Conservation (phyloP, 2,888 invertebrate genomes). For the Cheilosia variabilis region DNA sequence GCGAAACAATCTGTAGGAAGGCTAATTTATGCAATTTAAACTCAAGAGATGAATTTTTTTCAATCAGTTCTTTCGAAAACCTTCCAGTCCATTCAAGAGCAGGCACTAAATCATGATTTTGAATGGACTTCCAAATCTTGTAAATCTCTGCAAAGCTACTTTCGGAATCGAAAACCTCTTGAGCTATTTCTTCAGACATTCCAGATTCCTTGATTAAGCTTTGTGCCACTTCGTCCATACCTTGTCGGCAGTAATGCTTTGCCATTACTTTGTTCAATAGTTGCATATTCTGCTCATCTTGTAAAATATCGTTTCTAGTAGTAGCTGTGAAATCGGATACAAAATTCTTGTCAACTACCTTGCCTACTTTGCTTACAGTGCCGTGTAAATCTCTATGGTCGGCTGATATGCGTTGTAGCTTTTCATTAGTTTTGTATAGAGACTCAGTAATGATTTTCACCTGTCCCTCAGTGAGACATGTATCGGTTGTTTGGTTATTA, state of each 20-base stretch:
- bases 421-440: constrained; percentile 91
- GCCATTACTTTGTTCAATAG: constrained; percentile 95
- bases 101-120: constrained; percentile 91
- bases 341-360: constrained; percentile 97
- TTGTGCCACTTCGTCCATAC: constrained; percentile 96
- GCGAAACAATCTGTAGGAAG: constrained; percentile 87
- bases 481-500: constrained; percentile 85
- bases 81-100: constrained; percentile 94
- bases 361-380: constrained; percentile 95
- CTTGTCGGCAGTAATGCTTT: constrained; percentile 97
- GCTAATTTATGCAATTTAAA: constrained; percentile 92
- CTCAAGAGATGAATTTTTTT: constrained; percentile 89
- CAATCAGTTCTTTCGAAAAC: constrained; percentile 89
- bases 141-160: constrained; percentile 93
- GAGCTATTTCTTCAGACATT: constrained; percentile 81
- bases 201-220: constrained; percentile 85
- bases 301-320: constrained; percentile 91
- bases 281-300: constrained; percentile 86
- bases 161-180: constrained; percentile 83
- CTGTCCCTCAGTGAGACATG: constrained; percentile 89
- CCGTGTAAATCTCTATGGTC: constrained; percentile 92
- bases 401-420: constrained; percentile 91
- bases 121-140: constrained; percentile 93
- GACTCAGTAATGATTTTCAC: constrained; percentile 89
- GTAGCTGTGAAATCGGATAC: constrained; percentile 95